A percentile compares a stretch with the other conserved stretches of the same genome.
Conservation (phyloP, 2,888 invertebrate species). For the Tuberolachnus salignus region DNA sequence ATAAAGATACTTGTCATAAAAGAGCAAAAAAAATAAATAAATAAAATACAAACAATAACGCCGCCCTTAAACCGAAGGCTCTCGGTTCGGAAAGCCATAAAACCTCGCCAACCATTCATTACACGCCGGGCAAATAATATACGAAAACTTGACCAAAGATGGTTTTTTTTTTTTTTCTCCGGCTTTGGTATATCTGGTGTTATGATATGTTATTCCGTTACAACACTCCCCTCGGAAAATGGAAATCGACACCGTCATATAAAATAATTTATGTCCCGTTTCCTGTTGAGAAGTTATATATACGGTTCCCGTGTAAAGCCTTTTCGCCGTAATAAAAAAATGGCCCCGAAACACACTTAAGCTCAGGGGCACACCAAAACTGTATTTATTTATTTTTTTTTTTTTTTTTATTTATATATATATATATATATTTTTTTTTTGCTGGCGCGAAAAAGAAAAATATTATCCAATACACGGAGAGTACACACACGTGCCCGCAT, state of each 20-base stretch:
- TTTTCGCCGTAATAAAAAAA: constrained; percentile 41
- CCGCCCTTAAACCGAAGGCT: background rate
- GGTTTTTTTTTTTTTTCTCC: constrained; percentile 31
- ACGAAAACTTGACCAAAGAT: constrained; percentile 52
- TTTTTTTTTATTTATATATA: constrained; percentile 1
- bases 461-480: constrained; percentile 31
- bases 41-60: constrained; percentile 47
- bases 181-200: background rate
- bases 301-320: background rate
- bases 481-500: constrained; percentile 9
- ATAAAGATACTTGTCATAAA: constrained; percentile 31
- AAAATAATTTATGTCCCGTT: constrained; percentile 55
- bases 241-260: constrained; percentile 56
- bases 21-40: background rate
- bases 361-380: constrained; percentile 22
- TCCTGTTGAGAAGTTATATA: constrained; percentile 44
- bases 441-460: constrained; percentile 23
- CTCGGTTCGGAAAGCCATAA: constrained; percentile 19
- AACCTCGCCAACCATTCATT: constrained; percentile 51
- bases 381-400: constrained; percentile 37
- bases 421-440: constrained; percentile 11
- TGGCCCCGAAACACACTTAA: constrained; percentile 18
- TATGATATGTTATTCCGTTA: background rate
- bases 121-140: constrained; percentile 11
- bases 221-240: constrained; percentile 38